These are phyloP conservation scores for Aplidium turbinatum DNA, from an alignment of 23 tunicate genomes.

Conservation along the genomic window DNA sequence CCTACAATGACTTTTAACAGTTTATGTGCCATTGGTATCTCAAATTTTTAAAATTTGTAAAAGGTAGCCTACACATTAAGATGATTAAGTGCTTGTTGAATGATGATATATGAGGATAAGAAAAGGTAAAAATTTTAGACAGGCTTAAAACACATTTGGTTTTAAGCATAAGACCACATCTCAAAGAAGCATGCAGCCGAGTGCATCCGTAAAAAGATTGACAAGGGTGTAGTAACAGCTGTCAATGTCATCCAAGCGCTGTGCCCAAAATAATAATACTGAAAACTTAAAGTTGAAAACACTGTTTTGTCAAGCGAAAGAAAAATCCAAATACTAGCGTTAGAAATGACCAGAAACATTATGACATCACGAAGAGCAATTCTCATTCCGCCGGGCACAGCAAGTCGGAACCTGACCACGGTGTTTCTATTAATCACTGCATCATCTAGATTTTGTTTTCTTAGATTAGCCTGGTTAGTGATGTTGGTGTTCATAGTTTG, in stretches of 20 bases:
- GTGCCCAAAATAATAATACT: conserved; percentile 43
- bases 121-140: too few relatives aligned
- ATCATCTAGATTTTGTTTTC: too few relatives aligned
- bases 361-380: conserved; percentile 55
- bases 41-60: too few relatives aligned
- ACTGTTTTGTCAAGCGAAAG: conserved; percentile 81
- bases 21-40: too few relatives aligned
- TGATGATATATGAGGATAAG: too few relatives aligned
- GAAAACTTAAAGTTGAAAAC: conserved; percentile 50
- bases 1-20: too few relatives aligned
- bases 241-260: conserved; percentile 68
- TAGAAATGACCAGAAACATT: conserved; percentile 69
- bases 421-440: background rate
- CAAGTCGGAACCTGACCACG: conserved; percentile 40
- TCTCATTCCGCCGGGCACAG: conserved; percentile 52
- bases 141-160: background rate
- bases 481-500: too few relatives aligned
- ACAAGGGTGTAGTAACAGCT: conserved; percentile 74
- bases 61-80: too few relatives aligned
- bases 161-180: conserved; percentile 88
- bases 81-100: too few relatives aligned
- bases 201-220: conserved; percentile 92
- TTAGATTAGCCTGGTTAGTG: too few relatives aligned
- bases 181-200: conserved; percentile 93
- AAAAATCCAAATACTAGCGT: conserved; percentile 92